These are phyloP conservation scores for Ornithorhynchus anatinus DNA, from an alignment of 2,113 vertebrate genomes.

Conservation along the genomic window DNA sequence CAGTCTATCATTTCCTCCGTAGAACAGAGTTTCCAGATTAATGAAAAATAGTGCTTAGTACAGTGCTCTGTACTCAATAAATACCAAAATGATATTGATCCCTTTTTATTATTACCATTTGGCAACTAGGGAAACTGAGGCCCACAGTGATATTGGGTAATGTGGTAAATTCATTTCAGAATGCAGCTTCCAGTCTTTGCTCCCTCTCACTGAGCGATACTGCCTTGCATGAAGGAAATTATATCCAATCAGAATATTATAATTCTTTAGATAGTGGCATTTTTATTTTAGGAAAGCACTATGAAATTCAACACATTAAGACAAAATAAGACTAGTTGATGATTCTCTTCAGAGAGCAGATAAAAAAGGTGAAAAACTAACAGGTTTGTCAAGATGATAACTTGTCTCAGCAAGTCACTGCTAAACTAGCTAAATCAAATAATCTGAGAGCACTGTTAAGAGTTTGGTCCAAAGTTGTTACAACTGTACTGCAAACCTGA, in stretches of 20 bases:
- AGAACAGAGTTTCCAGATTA: no score
- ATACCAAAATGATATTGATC: background rate
- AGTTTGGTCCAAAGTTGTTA: constrained; percentile 31
- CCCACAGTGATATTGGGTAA: background rate
- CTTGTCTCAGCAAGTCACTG: constrained; percentile 20
- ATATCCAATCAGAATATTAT: background rate
- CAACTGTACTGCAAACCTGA: constrained; percentile 40
- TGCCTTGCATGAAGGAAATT: constrained; percentile 10
- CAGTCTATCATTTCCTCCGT: no score
- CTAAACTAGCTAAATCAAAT: constrained; percentile 25
- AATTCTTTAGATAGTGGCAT: background rate
- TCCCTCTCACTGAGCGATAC: background rate
- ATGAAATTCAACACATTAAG: constrained; percentile 19
- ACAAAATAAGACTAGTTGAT: constrained; percentile 7
- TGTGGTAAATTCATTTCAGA: background rate
- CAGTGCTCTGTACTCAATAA: no score
- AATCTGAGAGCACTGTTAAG: background rate
- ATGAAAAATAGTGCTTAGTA: no score
- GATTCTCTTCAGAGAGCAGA: constrained; percentile 22
- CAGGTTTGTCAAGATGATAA: constrained; percentile 28
- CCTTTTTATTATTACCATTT: background rate
- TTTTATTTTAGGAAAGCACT: constrained; percentile 8
- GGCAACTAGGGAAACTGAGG: background rate
- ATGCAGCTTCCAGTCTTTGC: background rate
- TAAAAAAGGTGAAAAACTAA: background rate